These are phyloP conservation scores for Leptodactylus fallax DNA, from an alignment of 2,797 vertebrate genomes.

Conservation along the genomic window DNA sequence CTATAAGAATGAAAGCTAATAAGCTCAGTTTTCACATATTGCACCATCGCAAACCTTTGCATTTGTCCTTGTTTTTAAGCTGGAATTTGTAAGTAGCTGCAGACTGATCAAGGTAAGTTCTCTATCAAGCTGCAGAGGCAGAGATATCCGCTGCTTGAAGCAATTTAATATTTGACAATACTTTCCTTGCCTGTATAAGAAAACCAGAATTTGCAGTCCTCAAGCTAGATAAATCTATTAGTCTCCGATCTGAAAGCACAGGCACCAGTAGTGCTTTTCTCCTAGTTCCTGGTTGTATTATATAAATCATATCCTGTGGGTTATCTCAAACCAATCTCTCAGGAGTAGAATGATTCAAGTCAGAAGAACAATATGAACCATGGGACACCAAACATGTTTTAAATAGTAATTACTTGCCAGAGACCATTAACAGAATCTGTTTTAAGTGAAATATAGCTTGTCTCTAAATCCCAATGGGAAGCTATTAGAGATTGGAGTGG, in stretches of 20 bases:
- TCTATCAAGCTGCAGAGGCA: neutral
- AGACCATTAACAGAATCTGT: slow-evolving; percentile 34
- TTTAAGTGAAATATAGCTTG: slow-evolving; percentile 37
- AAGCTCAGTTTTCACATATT: neutral
- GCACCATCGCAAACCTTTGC: neutral
- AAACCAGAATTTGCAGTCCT: slow-evolving; percentile 19
- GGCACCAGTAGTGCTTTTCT: slow-evolving; percentile 14
- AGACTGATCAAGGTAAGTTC: slow-evolving; percentile 7
- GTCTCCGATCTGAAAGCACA: slow-evolving; percentile 10
- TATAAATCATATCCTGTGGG: slow-evolving; percentile 40
- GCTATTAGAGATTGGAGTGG: slow-evolving; percentile 47
- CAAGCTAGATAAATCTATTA: slow-evolving; percentile 42
- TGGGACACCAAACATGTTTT: slow-evolving; percentile 46
- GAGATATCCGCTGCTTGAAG: slow-evolving; percentile 12
- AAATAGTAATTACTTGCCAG: slow-evolving; percentile 55
- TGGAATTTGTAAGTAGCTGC: neutral
- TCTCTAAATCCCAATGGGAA: slow-evolving; percentile 52
- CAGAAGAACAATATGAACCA: slow-evolving; percentile 42
- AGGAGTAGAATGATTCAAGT: slow-evolving; percentile 32
- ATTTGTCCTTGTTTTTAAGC: slow-evolving; percentile 2
- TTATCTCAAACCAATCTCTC: slow-evolving; percentile 34
- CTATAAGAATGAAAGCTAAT: neutral
- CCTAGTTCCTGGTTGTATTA: slow-evolving; percentile 26
- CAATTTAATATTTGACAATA: slow-evolving; percentile 30
- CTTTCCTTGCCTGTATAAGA: slow-evolving; percentile 4